Evolutionary conservation across 23 tunicate genomes (phyloP), one percentile per base, ranked within the genome.

Genomic region (Styela clava): DNA sequence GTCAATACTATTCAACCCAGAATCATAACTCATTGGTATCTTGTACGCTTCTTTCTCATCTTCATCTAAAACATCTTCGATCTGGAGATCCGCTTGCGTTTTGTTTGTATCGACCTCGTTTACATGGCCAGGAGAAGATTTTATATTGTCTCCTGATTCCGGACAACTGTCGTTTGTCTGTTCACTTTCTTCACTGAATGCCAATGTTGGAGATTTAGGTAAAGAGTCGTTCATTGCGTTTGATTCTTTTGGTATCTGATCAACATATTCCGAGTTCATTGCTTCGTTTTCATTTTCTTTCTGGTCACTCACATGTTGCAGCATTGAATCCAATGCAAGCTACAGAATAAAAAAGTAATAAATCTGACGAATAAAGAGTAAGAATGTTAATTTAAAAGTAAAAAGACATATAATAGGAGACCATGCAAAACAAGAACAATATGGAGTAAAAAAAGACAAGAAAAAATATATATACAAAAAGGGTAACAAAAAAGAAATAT

Each of bases 1-100:
- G 3, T 91, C 97, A 31, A 91, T 91, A 76, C 97, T 91, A 73
- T 91, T 91, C 27, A 91, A 68, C 23, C 97, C 97, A 27, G 97
- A 91, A 62, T 91, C 97, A 78, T 91, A 91, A 35, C 90, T 85
- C 88, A 83, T 91, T 27, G 68, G 36, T 70, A 91, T 91, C 67
- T 83, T 83, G 1, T 52, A 65, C 56, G 56, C 56, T 12, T 44
- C 56, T 44, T 44, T 44, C 56, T 44, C 56, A 44, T 44, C 56
- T 44, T 44, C 56, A 44, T 44, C 56, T 7, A 5, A 7, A 44
- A 44, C 12, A 12, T 44, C 56, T 36, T 83, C 81, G 1, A 30
- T 35, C 12, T 44, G 56, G 12, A 44, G 7, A 7, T 7, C 56
- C 12, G 7, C 12, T 44, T 44, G 56, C 7, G 56, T 7, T 12